Percentiles rank a stretch among this genome's conserved stretches.
Evolutionary conservation across 2,113 vertebrate species (phyloP).

Genomic region (Eretmochelys imbricata): DNA sequence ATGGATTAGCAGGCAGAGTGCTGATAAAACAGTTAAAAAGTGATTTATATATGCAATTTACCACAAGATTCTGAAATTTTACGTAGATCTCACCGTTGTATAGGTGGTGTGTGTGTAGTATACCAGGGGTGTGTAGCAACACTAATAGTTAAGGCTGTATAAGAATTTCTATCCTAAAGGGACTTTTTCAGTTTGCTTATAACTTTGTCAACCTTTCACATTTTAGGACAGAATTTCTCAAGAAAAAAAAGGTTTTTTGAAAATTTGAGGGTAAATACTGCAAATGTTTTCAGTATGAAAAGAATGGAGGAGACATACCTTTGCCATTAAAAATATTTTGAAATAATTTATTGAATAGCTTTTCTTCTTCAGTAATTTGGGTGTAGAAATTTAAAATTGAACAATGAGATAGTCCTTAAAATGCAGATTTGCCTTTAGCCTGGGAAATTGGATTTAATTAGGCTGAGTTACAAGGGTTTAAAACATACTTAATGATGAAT

Average conservation of each 20-base stretch:
- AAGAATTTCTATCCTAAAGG: not conserved
- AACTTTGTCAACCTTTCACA: not conserved
- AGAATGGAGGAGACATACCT: not conserved
- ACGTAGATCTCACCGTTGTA: not conserved
- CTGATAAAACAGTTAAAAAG: not conserved
- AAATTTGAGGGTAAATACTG: not conserved
- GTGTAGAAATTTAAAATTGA: not conserved
- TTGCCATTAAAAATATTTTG: not conserved
- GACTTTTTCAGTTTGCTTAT: not conserved
- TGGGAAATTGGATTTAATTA: not conserved
- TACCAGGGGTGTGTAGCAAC: not conserved
- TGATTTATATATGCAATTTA: not conserved
- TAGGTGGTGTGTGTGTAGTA: not conserved
- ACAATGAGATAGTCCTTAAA: not conserved
- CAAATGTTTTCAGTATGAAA: not conserved
- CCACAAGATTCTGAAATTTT: not conserved
- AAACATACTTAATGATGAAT: not conserved
- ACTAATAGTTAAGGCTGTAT: not conserved
- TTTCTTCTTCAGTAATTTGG: not conserved
- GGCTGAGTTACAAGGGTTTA: not conserved
- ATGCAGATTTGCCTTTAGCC: not conserved
- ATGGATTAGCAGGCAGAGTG: not conserved
- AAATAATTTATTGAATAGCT: not conserved
- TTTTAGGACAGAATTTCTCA: not conserved
- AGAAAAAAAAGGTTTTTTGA: not conserved